A percentile compares a stretch with the other conserved stretches of the same genome.
phyloP scores from a whole-genome alignment of 92 coral and sea anemone genomes.

The Ricordea florida region DNA sequence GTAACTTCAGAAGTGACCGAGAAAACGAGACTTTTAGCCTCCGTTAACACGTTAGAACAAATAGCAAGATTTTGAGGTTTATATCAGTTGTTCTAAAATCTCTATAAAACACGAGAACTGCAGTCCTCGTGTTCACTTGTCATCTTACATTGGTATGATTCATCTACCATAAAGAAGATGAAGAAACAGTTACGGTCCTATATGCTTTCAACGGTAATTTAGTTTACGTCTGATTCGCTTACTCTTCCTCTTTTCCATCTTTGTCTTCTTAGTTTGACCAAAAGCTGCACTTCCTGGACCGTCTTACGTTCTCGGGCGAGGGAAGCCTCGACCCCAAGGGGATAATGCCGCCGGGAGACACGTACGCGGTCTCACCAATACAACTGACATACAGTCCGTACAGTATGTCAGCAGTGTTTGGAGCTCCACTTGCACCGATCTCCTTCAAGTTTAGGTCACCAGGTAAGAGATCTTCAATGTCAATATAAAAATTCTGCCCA shows the following conservation, averaged over 20 bases:
- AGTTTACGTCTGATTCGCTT: background rate
- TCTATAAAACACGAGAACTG: too few species aligned
- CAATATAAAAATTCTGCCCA: background rate
- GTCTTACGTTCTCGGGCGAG: constrained; percentile 63
- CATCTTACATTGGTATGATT: too few species aligned
- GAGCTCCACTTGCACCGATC: constrained; percentile 76
- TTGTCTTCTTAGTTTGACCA: constrained; percentile 51
- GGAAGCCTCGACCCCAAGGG: constrained; percentile 73
- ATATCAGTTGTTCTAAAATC: too few species aligned
- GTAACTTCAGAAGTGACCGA: too few species aligned
- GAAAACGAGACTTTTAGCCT: too few species aligned
- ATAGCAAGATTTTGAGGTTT: too few species aligned
- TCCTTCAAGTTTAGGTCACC: constrained; percentile 61
- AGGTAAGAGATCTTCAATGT: constrained; percentile 16
- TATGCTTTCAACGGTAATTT: too few species aligned
- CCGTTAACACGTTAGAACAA: too few species aligned
- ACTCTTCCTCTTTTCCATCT: background rate
- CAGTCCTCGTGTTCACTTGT: too few species aligned
- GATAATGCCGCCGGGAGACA: constrained; percentile 76
- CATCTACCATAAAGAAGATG: background rate
- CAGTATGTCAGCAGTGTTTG: constrained; percentile 24
- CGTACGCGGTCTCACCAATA: constrained; percentile 83
- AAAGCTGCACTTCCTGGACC: constrained; percentile 74
- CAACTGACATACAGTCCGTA: constrained; percentile 71
- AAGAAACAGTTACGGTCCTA: too few species aligned